Evolutionary conservation across 2,797 vertebrate species (phyloP).

Genomic region (Dermochelys coriacea): DNA sequence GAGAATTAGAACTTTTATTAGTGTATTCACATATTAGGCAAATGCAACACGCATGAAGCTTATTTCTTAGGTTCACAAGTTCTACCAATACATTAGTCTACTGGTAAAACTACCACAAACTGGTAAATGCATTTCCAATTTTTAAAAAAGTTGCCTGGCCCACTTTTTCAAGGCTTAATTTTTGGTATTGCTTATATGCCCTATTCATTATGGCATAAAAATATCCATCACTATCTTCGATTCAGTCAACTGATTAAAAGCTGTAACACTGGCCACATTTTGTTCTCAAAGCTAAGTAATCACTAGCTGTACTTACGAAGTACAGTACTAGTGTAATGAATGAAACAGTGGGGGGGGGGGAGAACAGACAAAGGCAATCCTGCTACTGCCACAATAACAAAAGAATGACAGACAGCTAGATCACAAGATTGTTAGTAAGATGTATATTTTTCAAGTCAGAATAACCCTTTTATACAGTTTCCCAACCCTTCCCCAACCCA

Average conservation of each 20-base stretch:
- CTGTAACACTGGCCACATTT: constrained; percentile 77
- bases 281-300: constrained; percentile 75
- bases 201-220: constrained; percentile 77
- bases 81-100: constrained; percentile 90
- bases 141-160: constrained; percentile 81
- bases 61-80: constrained; percentile 89
- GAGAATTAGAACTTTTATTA: constrained; percentile 95
- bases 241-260: constrained; percentile 66
- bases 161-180: constrained; percentile 77
- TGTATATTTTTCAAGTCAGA: constrained; percentile 81
- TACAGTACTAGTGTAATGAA: constrained; percentile 73
- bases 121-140: constrained; percentile 87
- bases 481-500: constrained; percentile 73
- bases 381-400: constrained; percentile 73
- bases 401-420: constrained; percentile 88
- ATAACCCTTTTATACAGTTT: constrained; percentile 75
- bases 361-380: constrained; percentile 72
- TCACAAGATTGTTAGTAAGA: constrained; percentile 88
- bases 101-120: constrained; percentile 93
- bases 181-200: constrained; percentile 90
- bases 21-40: constrained; percentile 95
- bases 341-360: constrained; percentile 27
- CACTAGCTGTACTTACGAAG: constrained; percentile 79
- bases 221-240: constrained; percentile 57
- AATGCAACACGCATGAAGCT: constrained; percentile 94